Base-by-base conservation (phyloP, 1,140 invertebrate species). In the Tenebrio molitor region DNA sequence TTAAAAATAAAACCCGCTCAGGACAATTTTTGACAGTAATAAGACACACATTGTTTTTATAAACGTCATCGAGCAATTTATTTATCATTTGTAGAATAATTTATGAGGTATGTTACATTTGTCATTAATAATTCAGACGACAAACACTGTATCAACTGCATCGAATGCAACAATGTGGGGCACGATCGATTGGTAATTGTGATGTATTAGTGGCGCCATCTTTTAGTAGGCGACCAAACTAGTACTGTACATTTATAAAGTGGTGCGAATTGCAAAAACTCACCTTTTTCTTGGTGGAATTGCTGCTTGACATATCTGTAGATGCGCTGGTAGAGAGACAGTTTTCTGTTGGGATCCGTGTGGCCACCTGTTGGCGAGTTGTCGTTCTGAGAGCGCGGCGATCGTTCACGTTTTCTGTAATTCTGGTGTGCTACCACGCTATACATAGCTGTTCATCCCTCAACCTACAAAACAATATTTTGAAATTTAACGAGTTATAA, bases 401-500 rank as follows among this genome's bases (percentile, higher is more conserved):
- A 63, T 1, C 69, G 69, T 19, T 71, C 69, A 7, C 46, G 17
- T 42, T 64, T 71, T 23, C 34, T 63, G 39, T 41, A 71, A 34
- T 63, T 71, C 15, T 71, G 69, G 69, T 71, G 69, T n/a, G 69
- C 69, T 21, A 71, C 69, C 36, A 71, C 69, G 21, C 69, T 71
- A 71, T 71, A 71, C 69, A 71, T 71, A 2, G 12, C 3, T 67
- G 42, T 50, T 15, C 46, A 69, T 42, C 25, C 44, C 46, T 21
- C 12, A 16, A 21, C 23, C 67, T 69, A 33, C 23, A 58, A 23
- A 8, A 58, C 2, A 25, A 44, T 29, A 29, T 29, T 29, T 29
- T 25, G 29, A 29, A 7, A 12, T 39, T 39, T 33, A 33, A 33
- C 10, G 10, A 33, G 36, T 39, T 39, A 39, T 39, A 39, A 39